phyloP scores from a whole-genome alignment of 2,888 invertebrate genomes.

The Cyclophora albipunctata region DNA sequence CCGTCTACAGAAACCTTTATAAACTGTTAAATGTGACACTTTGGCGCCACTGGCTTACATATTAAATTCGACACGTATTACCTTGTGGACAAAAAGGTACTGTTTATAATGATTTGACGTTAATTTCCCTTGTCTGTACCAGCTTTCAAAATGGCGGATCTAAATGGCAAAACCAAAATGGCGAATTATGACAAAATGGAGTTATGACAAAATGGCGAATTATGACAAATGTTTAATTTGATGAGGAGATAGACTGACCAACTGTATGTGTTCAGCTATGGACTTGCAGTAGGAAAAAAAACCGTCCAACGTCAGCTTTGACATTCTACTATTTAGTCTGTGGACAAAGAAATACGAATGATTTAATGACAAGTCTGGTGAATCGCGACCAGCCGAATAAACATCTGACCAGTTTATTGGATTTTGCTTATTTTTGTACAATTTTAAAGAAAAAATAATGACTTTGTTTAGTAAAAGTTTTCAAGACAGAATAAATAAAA shows the following conservation, averaged over 20 bases:
- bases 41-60: too few species aligned
- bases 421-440: not conserved
- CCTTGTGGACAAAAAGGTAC: too few species aligned
- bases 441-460: too few species aligned
- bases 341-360: slow-evolving; percentile 47
- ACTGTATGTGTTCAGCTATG: slow-evolving; percentile 73
- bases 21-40: too few species aligned
- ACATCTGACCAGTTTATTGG: not conserved
- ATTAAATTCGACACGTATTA: too few species aligned
- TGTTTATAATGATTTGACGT: too few species aligned
- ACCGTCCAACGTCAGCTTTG: slow-evolving; percentile 71
- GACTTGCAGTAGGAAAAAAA: slow-evolving; percentile 76
- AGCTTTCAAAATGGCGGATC: not conserved
- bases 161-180: slow-evolving; percentile 3
- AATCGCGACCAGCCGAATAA: not conserved
- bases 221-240: too few species aligned
- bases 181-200: slow-evolving; percentile 9
- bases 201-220: too few species aligned
- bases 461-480: too few species aligned
- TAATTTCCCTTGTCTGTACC: too few species aligned
- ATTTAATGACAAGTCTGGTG: not conserved
- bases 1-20: too few species aligned
- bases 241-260: slow-evolving; percentile 56
- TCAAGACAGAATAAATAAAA: too few species aligned
- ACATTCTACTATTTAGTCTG: slow-evolving; percentile 65